Percentiles rank a stretch among this genome's conserved stretches.
Evolutionary conservation across 2,888 invertebrate genomes (phyloP).

Genomic region (Lysandra coridon): DNA sequence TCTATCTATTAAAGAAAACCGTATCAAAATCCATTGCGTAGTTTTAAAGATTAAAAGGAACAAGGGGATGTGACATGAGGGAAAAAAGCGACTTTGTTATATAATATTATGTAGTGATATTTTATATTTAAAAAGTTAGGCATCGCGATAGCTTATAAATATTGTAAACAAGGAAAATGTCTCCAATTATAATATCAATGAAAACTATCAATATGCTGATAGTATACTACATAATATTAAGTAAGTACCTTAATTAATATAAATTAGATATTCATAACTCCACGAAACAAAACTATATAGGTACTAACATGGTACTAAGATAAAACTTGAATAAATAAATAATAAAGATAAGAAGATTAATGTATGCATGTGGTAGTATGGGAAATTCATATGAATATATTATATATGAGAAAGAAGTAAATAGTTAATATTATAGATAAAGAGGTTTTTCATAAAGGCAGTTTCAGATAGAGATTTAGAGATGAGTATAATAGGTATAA

Average conservation of each 20-base stretch:
- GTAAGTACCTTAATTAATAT: not conserved
- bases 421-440: too few species aligned
- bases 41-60: too few species aligned
- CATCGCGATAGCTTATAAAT: too few species aligned
- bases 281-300: not conserved
- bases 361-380: not conserved
- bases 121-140: too few species aligned
- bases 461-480: too few species aligned
- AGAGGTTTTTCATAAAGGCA: too few species aligned
- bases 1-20: too few species aligned
- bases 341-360: slow-evolving; percentile 15
- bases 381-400: slow-evolving; percentile 6
- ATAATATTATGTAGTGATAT: too few species aligned
- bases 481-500: too few species aligned
- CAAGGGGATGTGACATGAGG: too few species aligned
- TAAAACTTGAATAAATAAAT: slow-evolving; percentile 11
- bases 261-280: not conserved
- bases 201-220: not conserved
- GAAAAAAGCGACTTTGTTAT: too few species aligned
- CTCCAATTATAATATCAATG: not conserved
- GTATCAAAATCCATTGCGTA: too few species aligned
- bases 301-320: not conserved
- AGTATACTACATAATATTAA: not conserved
- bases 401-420: not conserved
- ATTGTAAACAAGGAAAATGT: not conserved